Percentiles rank a stretch among this genome's conserved stretches.
Conservation (phyloP, 2,888 invertebrate genomes). For the Microctonus hyperodae region DNA sequence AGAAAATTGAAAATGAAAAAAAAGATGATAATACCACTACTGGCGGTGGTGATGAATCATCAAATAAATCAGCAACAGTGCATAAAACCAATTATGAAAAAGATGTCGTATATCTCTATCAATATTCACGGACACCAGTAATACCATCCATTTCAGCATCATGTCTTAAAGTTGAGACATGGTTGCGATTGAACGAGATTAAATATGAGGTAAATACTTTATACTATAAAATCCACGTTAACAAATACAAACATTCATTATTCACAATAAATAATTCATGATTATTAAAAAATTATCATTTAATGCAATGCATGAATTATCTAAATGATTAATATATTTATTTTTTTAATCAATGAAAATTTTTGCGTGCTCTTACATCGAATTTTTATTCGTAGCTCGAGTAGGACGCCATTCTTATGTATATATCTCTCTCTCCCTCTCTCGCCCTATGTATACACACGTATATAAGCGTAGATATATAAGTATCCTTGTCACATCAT, state of each 20-base stretch:
- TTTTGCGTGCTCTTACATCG: constrained; percentile 28
- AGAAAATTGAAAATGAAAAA: constrained; percentile 56
- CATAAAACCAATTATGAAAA: constrained; percentile 90
- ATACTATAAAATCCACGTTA: no score
- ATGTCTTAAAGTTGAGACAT: constrained; percentile 95
- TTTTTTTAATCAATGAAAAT: background rate
- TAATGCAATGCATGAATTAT: background rate
- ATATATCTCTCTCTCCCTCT: no score
- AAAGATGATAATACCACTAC: constrained; percentile 54
- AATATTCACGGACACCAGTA: constrained; percentile 89
- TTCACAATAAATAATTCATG: no score
- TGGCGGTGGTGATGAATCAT: constrained; percentile 64
- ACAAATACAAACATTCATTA: no score
- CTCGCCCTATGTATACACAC: no score
- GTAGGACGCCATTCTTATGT: constrained; percentile 35
- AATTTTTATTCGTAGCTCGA: constrained; percentile 30
- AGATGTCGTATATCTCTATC: constrained; percentile 93
- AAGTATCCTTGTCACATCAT: constrained; percentile 28
- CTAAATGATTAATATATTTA: background rate
- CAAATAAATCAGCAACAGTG: constrained; percentile 75
- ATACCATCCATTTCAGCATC: constrained; percentile 91
- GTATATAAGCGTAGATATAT: constrained; percentile 22
- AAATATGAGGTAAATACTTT: constrained; percentile 86
- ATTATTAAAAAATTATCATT: no score
- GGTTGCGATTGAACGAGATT: constrained; percentile 89